phyloP scores from a whole-genome alignment of 1,140 invertebrate species.

The Apis cerana region DNA sequence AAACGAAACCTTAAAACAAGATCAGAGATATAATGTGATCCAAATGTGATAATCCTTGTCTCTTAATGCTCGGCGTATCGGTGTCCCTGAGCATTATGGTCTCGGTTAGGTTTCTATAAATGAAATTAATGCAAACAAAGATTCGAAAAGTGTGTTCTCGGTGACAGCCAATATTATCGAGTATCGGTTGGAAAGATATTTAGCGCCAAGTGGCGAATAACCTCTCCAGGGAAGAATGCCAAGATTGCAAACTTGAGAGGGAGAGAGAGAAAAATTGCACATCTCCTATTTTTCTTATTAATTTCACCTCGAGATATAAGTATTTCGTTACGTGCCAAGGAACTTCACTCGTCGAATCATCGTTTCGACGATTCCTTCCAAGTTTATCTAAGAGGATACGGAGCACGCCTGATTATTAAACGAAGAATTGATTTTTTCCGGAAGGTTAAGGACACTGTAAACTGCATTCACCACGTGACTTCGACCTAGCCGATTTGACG shows the following conservation, averaged over 20 bases:
- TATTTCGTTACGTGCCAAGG: too few species aligned
- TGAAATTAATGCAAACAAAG: slow-evolving; percentile 47
- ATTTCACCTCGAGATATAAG: too few species aligned
- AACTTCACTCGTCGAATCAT: too few species aligned
- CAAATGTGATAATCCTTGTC: slow-evolving; percentile 33
- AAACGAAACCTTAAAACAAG: slow-evolving; percentile 35
- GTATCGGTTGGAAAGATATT: background rate
- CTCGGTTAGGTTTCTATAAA: slow-evolving; percentile 47
- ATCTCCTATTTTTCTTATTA: too few species aligned
- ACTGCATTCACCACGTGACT: slow-evolving; percentile 57
- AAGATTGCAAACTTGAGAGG: too few species aligned
- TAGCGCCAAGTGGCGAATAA: too few species aligned
- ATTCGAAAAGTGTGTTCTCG: background rate
- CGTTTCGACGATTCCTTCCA: too few species aligned
- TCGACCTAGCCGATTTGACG: slow-evolving; percentile 1
- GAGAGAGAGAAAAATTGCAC: too few species aligned
- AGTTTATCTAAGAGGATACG: slow-evolving; percentile 1
- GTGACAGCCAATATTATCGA: background rate
- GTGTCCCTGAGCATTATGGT: slow-evolving; percentile 31
- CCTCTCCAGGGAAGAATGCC: too few species aligned
- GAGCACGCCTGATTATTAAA: background rate
- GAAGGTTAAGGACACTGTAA: slow-evolving; percentile 70
- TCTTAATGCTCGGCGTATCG: slow-evolving; percentile 32
- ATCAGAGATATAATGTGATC: slow-evolving; percentile 10
- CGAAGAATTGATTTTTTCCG: slow-evolving; percentile 68